Evolutionary conservation across 2,888 invertebrate species (phyloP), one percentile per base, ranked within the genome.

Genomic region (Selenia dentaria): DNA sequence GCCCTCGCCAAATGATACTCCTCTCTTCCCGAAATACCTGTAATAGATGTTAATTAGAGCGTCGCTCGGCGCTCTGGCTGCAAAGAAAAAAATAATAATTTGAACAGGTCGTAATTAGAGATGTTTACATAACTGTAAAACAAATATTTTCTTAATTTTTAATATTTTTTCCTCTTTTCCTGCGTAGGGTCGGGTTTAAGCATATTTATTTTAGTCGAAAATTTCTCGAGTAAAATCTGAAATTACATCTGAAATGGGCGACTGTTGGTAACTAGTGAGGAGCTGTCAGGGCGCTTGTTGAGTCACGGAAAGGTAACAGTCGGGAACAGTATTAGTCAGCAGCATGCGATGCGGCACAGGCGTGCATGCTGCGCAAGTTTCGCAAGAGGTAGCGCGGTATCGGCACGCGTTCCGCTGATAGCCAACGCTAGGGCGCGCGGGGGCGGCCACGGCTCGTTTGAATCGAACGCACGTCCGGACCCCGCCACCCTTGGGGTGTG

Each of bases 81-180:
- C 79, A 75, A 79, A 81, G 81, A 79, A 81, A 86, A 44, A 88
- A 86, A 86, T 77, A 81, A 87, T 87, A 87, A 89, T 88, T 88
- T 85, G 84, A 85, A 85, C 87, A 84, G 80, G 83, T 81, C 86
- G 88, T 88, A 89, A 90, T 89, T 88, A 90, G 84, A 90, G 83
- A 85, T 88, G 89, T 90, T 90, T 87, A 83, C 87, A 83, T 80
- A 85, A 85, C 82, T 83, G 87, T 84, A 78, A 85, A 83, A 86
- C 84, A 89, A 89, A 89, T 90, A 89, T 90, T 90, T 90, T 82
- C 81, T 79, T 83, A 85, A 87, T 84, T 87, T 87, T 88, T 75
- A 81, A 85, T 81, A 82, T 83, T 83, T 84, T 85, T 85, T 80
- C 79, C 76, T 76, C 74, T 67, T 76, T 71, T 64, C 51, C 67